Evolutionary conservation across 2,113 vertebrate genomes (phyloP).

Genomic region (Tylochromis polylepis): DNA sequence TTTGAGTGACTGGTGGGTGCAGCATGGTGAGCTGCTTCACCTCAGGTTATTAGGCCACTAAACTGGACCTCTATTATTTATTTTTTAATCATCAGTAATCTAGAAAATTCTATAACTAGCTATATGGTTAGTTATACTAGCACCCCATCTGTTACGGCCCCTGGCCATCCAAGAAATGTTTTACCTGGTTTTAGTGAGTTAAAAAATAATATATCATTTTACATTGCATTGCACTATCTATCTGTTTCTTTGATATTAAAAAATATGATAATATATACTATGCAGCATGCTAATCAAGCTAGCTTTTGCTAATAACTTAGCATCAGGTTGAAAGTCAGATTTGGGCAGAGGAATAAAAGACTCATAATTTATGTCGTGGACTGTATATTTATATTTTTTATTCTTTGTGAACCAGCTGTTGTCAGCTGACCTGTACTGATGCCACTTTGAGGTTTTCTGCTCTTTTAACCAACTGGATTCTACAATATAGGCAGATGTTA

Average conservation of each 20-base stretch:
- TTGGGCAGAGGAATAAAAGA: neutral
- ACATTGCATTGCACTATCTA: neutral
- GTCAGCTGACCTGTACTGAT: neutral
- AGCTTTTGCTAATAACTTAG: neutral
- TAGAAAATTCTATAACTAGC: neutral
- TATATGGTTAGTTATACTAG: neutral
- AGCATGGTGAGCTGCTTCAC: neutral
- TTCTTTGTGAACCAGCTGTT: neutral
- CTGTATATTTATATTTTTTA: neutral
- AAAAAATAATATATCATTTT: neutral
- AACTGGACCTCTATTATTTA: neutral
- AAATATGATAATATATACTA: neutral
- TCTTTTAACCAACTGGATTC: neutral
- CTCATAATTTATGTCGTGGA: neutral
- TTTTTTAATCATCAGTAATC: neutral
- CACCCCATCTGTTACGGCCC: no score
- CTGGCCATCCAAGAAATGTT: neutral
- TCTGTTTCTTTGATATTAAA: neutral
- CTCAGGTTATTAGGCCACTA: neutral
- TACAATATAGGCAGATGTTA: neutral
- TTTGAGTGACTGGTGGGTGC: neutral
- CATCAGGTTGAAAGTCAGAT: neutral
- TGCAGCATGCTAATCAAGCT: neutral
- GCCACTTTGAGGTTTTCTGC: neutral
- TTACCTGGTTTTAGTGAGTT: neutral